Evolutionary conservation across 2,113 vertebrate species (phyloP).

Genomic region (Thomomys bottae): DNA sequence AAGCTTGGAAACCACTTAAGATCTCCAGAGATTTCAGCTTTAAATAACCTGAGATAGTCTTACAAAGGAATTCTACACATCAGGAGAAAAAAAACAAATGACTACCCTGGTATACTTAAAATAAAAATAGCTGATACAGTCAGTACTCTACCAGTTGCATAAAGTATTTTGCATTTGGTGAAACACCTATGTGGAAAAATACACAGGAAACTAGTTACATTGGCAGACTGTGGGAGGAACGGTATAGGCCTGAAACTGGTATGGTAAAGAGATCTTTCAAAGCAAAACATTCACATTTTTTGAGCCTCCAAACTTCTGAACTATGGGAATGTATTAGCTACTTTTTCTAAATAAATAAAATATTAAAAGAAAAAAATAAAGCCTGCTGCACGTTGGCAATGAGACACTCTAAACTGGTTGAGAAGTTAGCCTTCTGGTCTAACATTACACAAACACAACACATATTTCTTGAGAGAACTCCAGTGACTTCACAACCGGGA

Average conservation of each 20-base stretch:
- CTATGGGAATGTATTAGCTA: not conserved
- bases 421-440: not conserved
- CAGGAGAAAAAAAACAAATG: not conserved
- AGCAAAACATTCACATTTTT: not conserved
- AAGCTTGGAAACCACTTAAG: not conserved
- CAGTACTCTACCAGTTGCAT: not conserved
- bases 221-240: not conserved
- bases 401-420: not conserved
- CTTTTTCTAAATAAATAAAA: slow-evolving; percentile 18
- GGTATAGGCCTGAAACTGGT: not conserved
- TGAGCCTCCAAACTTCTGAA: slow-evolving; percentile 24
- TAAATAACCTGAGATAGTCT: not conserved
- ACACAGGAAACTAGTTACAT: not conserved
- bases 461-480: not conserved
- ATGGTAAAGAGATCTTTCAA: not conserved
- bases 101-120: not conserved
- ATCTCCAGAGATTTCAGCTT: not conserved
- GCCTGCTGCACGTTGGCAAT: not conserved
- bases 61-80: not conserved
- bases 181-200: slow-evolving; percentile 1
- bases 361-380: not conserved
- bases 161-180: not conserved
- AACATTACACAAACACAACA: not conserved
- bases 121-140: not conserved
- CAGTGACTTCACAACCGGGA: not conserved